Conservation (phyloP, 2,888 invertebrate genomes). For the Creontiades dilutus region DNA sequence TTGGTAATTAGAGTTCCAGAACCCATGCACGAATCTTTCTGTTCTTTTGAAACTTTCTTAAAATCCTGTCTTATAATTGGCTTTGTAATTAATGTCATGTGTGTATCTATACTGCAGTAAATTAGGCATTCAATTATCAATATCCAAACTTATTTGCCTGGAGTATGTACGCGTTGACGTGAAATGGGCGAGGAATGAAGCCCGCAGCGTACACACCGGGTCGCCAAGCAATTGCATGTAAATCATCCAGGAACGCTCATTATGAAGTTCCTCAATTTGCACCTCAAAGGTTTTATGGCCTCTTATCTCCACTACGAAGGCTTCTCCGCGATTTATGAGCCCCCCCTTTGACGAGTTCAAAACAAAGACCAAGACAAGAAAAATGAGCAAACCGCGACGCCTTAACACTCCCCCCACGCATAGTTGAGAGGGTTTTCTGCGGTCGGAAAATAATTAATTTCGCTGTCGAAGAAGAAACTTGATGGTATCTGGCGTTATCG, state of each 20-base stretch:
- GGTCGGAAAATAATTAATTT: neutral
- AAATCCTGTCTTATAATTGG: too few species aligned
- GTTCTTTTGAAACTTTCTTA: too few species aligned
- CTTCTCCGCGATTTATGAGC: neutral
- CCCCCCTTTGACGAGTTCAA: conserved; percentile 25
- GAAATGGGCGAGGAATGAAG: neutral
- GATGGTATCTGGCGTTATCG: neutral
- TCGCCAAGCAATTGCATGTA: neutral
- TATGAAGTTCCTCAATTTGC: conserved; percentile 7
- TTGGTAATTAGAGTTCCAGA: too few species aligned
- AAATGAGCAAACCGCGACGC: neutral
- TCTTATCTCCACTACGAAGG: neutral
- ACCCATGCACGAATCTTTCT: too few species aligned
- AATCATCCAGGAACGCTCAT: neutral
- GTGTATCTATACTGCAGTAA: too few species aligned
- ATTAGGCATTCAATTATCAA: too few species aligned
- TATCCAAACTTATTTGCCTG: too few species aligned
- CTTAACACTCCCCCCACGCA: neutral
- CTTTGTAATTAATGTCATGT: too few species aligned
- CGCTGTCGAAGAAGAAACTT: neutral
- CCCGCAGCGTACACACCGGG: neutral
- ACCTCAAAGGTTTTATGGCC: neutral
- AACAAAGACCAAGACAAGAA: neutral
- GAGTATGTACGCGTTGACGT: too few species aligned
- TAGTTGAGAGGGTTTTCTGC: neutral